phyloP scores from a whole-genome alignment of 2,888 invertebrate species.

The Vesta saturnalis region DNA sequence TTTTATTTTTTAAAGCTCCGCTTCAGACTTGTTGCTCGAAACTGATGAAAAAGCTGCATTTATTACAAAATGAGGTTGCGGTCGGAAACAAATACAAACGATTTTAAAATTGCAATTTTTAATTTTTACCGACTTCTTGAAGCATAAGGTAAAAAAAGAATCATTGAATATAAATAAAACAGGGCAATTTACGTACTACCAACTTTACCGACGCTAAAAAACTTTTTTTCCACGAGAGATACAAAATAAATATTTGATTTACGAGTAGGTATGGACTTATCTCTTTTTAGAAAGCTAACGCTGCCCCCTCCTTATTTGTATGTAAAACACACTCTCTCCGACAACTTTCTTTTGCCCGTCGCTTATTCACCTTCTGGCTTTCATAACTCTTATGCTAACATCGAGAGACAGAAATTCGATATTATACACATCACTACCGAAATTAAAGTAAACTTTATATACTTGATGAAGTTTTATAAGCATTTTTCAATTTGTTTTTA shows the following conservation, averaged over 20 bases:
- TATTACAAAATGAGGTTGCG: too few species aligned
- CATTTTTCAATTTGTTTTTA: too few species aligned
- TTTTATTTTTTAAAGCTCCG: slow-evolving; percentile 4
- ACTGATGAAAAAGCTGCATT: too few species aligned
- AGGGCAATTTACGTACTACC: not conserved
- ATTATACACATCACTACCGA: too few species aligned
- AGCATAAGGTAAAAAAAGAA: not conserved
- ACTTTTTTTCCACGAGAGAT: slow-evolving; percentile 13
- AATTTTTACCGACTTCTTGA: not conserved
- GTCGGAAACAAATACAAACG: too few species aligned
- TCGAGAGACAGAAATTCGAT: not conserved
- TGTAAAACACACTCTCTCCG: slow-evolving; percentile 27
- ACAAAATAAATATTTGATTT: slow-evolving; percentile 32
- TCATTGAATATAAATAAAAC: too few species aligned
- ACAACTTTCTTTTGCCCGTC: not conserved
- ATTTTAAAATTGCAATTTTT: not conserved
- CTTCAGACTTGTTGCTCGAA: not conserved
- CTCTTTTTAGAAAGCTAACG: slow-evolving; percentile 2
- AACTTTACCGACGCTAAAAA: slow-evolving; percentile 2
- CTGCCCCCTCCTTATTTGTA: slow-evolving; percentile 24
- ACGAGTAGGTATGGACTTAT: not conserved
- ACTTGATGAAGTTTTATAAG: not conserved
- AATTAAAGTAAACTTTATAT: not conserved
- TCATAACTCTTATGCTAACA: not conserved
- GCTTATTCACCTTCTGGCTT: slow-evolving; percentile 5